Evolutionary conservation across 1,140 invertebrate genomes (phyloP), one percentile per base, ranked within the genome.

Genomic region (Hyles euphorbiae): DNA sequence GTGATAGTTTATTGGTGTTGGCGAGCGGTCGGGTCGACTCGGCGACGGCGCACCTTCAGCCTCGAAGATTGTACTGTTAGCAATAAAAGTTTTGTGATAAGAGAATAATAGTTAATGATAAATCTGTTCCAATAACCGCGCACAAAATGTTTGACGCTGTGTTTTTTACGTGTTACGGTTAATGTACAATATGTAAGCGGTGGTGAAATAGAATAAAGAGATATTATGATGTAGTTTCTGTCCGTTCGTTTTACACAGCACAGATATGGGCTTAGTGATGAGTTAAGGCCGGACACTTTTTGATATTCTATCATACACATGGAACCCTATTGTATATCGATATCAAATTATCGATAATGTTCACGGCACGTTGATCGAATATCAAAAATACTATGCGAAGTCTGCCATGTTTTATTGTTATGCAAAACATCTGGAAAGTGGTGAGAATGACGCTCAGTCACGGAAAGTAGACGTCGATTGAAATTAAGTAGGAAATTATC

Each of bases 11-110:
- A 45, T 45, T 47, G 12, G 10, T 8, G 4, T 4, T 22, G 12
- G 46, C 22, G 34, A 52, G 7, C 6, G 5, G 3, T 33, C 2
- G 5, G 47, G 22, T 52, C 22, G 6, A 10, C 50, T 56, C 46
- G 11, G 46, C 45, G 59, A 53, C 34, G 47, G 11, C n/a, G 34
- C 44, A 52, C 52, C 34, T 53, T 55, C 49, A 51, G 56, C 60
- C 63, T 72, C 65, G 61, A 72, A 68, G 60, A 67, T 12, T 61
- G 67, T 68, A 76, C 63, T 65, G 53, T 79, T 84, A 87, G 84
- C 84, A 87, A 87, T 87, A 87, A 83, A 77, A 54, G 22, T 63
- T 78, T 76, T 87, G 84, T 86, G 83, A 87, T 87, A 87, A 77
- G 73, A 70, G 53, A 68, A 68, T 68, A 68, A 63, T 66, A 56